These are phyloP conservation scores for Lycopodina hypogea DNA, from an alignment of 37 sponge, comb jelly and placozoan species.

Conservation along the genomic window DNA sequence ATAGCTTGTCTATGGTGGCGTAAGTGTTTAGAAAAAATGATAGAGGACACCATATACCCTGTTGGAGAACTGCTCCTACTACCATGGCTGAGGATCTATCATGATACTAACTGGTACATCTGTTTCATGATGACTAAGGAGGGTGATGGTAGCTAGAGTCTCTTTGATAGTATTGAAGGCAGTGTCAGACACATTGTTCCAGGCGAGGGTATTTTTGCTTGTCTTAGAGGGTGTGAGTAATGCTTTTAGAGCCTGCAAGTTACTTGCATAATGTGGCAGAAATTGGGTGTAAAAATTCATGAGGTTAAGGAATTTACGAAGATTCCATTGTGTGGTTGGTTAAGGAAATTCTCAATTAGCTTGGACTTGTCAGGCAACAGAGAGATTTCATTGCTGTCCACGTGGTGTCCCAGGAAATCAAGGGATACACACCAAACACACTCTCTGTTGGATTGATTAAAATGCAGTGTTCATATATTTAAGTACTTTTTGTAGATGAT, in stretches of 20 bases:
- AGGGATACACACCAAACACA: conserved; percentile 12
- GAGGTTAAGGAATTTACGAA: conserved; percentile 49
- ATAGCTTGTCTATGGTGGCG: conserved; percentile 57
- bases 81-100: conserved; percentile 59
- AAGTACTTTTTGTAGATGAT: conserved; percentile 39
- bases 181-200: conserved; percentile 1
- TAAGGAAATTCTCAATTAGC: conserved; percentile 51
- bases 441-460: conserved; percentile 44
- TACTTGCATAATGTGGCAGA: conserved; percentile 34
- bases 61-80: conserved; percentile 54
- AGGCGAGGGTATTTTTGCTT: conserved; percentile 7
- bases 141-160: conserved; percentile 52
- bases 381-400: conserved; percentile 25
- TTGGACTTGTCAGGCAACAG: conserved; percentile 44
- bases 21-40: conserved; percentile 49
- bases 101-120: conserved; percentile 48
- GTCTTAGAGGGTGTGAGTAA: conserved; percentile 7
- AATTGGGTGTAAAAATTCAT: conserved; percentile 66
- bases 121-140: conserved; percentile 40
- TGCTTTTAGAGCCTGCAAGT: conserved; percentile 29
- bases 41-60: conserved; percentile 64
- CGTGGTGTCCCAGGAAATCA: conserved; percentile 57
- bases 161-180: conserved; percentile 54
- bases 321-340: conserved; percentile 32
- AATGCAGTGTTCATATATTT: conserved; percentile 27